Evolutionary conservation across 2,888 invertebrate species (phyloP), one percentile per base, ranked within the genome.

Genomic region (Darwinula stevensoni): DNA sequence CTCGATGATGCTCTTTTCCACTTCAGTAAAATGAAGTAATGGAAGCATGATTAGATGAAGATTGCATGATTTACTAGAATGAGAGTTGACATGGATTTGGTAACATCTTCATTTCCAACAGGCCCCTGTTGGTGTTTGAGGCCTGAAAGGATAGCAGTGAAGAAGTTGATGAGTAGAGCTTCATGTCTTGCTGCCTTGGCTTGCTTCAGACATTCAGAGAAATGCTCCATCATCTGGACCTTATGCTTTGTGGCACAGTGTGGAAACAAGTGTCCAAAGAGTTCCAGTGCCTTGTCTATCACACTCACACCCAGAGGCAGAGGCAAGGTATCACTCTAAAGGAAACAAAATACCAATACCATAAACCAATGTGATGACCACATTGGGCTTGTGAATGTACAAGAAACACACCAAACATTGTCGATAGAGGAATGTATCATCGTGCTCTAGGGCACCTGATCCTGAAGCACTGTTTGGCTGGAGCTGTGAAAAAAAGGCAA

Each of bases 221-320:
- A 97, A 48, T 97, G 94, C 40, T 88, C 82, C 32, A 97, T 56
- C 73, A 99, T 86, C 58, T 97, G 94, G 34, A 88, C 62, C 45
- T 88, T 67, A 53, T 97, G 94, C 47, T 94, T 97, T 45, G 76
- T 74, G 16, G 86, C 78, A 11, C 94, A 84, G 37, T 75, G 63
- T 0, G 86, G 76, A 51, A 94, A 97, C 37, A 94, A 74, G 42
- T 72, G 67, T 14, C 91, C 94, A 55, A 86, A 97, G 3, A 94
- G 58, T 12, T 67, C 58, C 0, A 94, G 82, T 1, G 94, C 78
- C 44, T 76, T 68, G 53, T 97, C 94, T 39, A 97, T 82, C 14
- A 94, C 88, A 6, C 86, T 80, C 4, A 91, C 86, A 3, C 91
- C 86, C 15, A 91, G 57, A 2, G 94, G 94, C 39, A 86, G 59